Evolutionary conservation across 2,113 vertebrate genomes (phyloP), one percentile per base, ranked within the genome.

Genomic region (Xenopus laevis): DNA sequence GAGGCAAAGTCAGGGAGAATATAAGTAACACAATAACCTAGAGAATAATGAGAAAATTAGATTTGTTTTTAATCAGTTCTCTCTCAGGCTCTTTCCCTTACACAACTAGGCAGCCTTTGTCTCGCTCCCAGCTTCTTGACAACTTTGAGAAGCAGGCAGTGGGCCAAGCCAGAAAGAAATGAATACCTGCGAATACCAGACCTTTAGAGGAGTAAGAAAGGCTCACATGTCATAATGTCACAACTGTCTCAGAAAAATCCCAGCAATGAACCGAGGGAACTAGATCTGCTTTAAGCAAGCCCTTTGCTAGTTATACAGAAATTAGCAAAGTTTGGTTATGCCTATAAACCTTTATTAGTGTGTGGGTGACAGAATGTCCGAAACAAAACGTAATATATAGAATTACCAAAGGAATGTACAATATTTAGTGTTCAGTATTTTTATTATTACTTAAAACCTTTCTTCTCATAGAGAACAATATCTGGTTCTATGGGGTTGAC

Each of bases 91-190:
- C 70, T 71, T 78, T 80, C 79, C 78, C 21, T 67, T 40, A 18
- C 23, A 79, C 73, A 83, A 71, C n/a, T 66, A 65, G 72, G 65
- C 77, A 81, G 52, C 13, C 15, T 79, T 78, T 79, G 61, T 82
- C 65, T 74, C 78, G 74, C 57, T 81, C 75, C 52, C 52, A 78
- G 1, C 44, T 79, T 64, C 78, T 82, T 74, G 74, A 71, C n/a
- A 80, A 69, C 30, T 78, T 59, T 66, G 10, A 84, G 69, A 40
- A 67, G 52, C 40, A 7, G 47, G 45, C 27, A 79, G 33, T 13
- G 71, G 72, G 68, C 72, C 82, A 83, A 70, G 50, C 27, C 11
- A 65, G 72, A 83, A 82, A 58, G 68, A 81, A 82, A 81, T 30
- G 63, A 71, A 78, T 79, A 82, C 67, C 60, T 82, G 60, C 55